Conservation (phyloP, 2,113 vertebrate genomes). For the Prochilodus magdalenae region DNA sequence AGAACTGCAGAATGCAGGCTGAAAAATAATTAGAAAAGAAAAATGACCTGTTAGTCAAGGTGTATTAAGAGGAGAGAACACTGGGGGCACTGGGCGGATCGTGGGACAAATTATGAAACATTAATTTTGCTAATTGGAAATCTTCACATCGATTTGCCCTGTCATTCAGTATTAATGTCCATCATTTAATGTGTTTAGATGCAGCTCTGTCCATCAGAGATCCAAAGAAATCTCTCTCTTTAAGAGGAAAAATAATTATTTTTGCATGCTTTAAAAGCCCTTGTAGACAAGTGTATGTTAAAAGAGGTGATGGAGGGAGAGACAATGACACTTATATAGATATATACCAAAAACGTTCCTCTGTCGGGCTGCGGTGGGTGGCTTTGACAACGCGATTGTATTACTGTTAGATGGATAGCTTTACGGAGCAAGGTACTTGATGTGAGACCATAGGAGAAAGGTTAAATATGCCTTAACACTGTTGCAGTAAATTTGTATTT, state of each 20-base stretch:
- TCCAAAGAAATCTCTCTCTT: slow-evolving; percentile 79
- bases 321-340: slow-evolving; percentile 32
- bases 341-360: slow-evolving; percentile 64
- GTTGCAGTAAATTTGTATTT: slow-evolving; percentile 27
- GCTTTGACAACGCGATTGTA: slow-evolving; percentile 77
- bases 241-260: slow-evolving; percentile 74
- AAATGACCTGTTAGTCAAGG: not conserved
- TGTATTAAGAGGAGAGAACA: slow-evolving; percentile 41
- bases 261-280: slow-evolving; percentile 69
- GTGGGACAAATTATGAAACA: slow-evolving; percentile 54
- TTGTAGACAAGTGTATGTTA: slow-evolving; percentile 54
- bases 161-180: slow-evolving; percentile 45
- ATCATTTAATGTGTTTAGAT: slow-evolving; percentile 22
- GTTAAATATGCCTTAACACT: slow-evolving; percentile 59
- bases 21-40: too few relatives aligned
- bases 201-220: slow-evolving; percentile 59
- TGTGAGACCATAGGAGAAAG: slow-evolving; percentile 49
- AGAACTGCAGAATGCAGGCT: not conserved
- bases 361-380: slow-evolving; percentile 71
- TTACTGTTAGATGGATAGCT: slow-evolving; percentile 62
- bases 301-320: slow-evolving; percentile 25
- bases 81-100: slow-evolving; percentile 6
- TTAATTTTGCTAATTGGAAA: slow-evolving; percentile 52
- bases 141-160: slow-evolving; percentile 18
- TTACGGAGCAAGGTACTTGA: slow-evolving; percentile 54